Base-by-base conservation (phyloP, 2,888 invertebrate species). In the Aricia artaxerxes region DNA sequence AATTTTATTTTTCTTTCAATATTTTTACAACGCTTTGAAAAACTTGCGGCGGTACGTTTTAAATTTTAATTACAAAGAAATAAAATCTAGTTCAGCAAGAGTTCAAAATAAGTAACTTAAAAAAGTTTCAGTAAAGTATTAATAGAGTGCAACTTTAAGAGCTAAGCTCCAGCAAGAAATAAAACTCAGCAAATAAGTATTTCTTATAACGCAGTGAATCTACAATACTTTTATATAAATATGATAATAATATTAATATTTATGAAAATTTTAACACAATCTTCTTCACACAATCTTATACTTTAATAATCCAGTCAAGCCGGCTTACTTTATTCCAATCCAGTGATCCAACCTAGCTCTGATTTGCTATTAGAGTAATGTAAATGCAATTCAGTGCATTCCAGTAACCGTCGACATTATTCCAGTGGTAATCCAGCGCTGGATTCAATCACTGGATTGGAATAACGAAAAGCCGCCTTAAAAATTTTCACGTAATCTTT, bases 91-190 rank as follows among this genome's bases (percentile, higher is more conserved):
- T 64, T 31, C 31, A 64, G 64, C 64, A 64, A 64, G 64, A 64
- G 64, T 64, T 64, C 64, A 24, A 40, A 72, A 73, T 73, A 73
- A 73, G 73, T 73, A 16, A 73, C 73, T 73, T 40, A 73, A 73
- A 73, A 40, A 38, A 35, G 73, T 40, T 40, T 40, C 16, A 40
- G 38, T 38, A 73, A 73, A 73, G 73, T 73, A 73, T 40, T 73
- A 73, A 31, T 64, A 64, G 64, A 40, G 38, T 73, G 16, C 73
- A 73, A 40, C 73, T 73, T 35, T 73, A 13, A 73, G 73, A 73
- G 73, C 40, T 64, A 11, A 64, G 24, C 31, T 31, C 31, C 31
- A 64, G 11, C 11, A 31, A 64, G 64, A 64, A 64, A 64, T 31
- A 64, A 31, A 64, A 64, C 64, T 64, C 64, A 11, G 31, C 9